phyloP scores from a whole-genome alignment of 1,140 invertebrate species.

The Plutomurus gul region DNA sequence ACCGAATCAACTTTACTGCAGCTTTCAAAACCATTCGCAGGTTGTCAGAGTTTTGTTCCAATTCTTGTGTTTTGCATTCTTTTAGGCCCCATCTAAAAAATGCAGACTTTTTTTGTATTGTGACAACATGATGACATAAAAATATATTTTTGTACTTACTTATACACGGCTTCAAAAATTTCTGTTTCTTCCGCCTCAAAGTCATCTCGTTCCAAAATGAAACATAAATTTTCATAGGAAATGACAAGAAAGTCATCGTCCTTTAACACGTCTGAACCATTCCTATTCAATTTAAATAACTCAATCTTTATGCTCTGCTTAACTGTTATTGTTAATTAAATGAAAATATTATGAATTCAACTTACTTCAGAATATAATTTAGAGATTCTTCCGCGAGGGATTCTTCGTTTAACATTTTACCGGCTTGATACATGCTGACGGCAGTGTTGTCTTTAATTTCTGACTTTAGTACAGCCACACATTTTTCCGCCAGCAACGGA shows the following conservation, averaged over 20 bases:
- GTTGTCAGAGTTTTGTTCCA: constrained; percentile 36
- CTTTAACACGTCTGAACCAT: constrained; percentile 33
- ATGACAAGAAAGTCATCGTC: constrained; percentile 41
- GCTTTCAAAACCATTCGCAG: constrained; percentile 34
- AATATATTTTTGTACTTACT: not conserved
- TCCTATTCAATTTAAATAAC: not conserved
- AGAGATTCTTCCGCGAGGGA: constrained; percentile 39
- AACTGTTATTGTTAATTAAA: not conserved
- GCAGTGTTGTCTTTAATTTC: constrained; percentile 40
- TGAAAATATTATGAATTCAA: not conserved
- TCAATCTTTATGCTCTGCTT: not conserved
- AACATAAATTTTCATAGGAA: constrained; percentile 35
- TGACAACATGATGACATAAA: not conserved
- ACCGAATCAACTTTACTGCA: constrained; percentile 20
- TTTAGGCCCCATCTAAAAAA: constrained; percentile 23
- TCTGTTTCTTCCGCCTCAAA: constrained; percentile 39
- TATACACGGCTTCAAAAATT: constrained; percentile 35
- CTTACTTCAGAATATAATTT: constrained; percentile 36
- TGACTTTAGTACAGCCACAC: constrained; percentile 35
- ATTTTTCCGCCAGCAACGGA: constrained; percentile 33
- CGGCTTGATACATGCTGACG: constrained; percentile 41
- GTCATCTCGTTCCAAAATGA: constrained; percentile 37
- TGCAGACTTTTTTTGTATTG: too few species aligned
- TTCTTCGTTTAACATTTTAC: constrained; percentile 34
- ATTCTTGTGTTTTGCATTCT: constrained; percentile 38